Evolutionary conservation across 1,140 invertebrate species (phyloP).

Genomic region (Nylanderia fulva): DNA sequence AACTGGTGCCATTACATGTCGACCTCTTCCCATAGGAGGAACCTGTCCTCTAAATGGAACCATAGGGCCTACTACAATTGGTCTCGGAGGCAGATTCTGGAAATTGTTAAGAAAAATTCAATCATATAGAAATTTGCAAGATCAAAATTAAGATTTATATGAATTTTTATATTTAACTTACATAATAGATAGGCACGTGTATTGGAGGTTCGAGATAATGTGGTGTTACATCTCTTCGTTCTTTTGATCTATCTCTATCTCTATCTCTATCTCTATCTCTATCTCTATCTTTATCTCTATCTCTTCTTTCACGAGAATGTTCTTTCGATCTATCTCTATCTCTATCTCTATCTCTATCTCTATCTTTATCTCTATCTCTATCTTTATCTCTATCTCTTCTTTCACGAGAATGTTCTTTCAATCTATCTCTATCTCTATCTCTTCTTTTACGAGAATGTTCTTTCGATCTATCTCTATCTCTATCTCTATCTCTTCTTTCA

Average conservation of each 20-base stretch:
- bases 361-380: too few species aligned
- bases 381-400: slow-evolving; percentile 45
- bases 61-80: slow-evolving; percentile 71
- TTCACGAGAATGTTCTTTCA: too few species aligned
- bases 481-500: too few species aligned
- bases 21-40: slow-evolving; percentile 59
- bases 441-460: too few species aligned
- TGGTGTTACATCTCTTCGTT: slow-evolving; percentile 47
- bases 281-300: slow-evolving; percentile 37
- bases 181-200: slow-evolving; percentile 71
- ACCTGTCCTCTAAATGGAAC: slow-evolving; percentile 68
- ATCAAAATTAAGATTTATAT: background rate
- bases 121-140: background rate
- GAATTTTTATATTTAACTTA: slow-evolving; percentile 30
- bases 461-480: too few species aligned
- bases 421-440: too few species aligned
- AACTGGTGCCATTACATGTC: slow-evolving; percentile 65
- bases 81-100: slow-evolving; percentile 67
- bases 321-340: slow-evolving; percentile 63
- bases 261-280: too few species aligned
- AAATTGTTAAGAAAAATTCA: slow-evolving; percentile 9
- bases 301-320: slow-evolving; percentile 63
- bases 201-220: slow-evolving; percentile 67
- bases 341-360: too few species aligned
- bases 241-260: slow-evolving; percentile 60